A percentile compares a stretch with the other conserved stretches of the same genome.
Conservation (phyloP, 2,113 vertebrate species). For the Dromas ardeola region DNA sequence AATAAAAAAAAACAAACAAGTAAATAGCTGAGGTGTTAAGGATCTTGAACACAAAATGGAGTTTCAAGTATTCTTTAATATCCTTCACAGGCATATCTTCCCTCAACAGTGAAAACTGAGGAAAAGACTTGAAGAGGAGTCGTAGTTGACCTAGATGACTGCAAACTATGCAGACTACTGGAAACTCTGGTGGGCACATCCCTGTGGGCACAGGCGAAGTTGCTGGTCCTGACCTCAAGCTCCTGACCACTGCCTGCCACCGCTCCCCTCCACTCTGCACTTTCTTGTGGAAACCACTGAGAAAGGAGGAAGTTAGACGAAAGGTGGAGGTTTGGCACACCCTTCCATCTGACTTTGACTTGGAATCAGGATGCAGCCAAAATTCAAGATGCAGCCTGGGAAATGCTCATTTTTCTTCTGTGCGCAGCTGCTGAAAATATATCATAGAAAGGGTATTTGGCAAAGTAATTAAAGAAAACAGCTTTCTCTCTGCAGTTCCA, state of each 20-base stretch:
- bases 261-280: fast-evolving
- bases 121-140: background rate
- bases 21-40: background rate
- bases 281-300: background rate
- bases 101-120: background rate
- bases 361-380: background rate
- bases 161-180: background rate
- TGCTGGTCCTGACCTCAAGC: background rate
- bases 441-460: background rate
- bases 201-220: background rate
- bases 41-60: background rate
- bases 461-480: background rate
- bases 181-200: background rate
- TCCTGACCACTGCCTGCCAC: background rate
- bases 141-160: background rate
- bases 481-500: background rate
- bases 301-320: background rate
- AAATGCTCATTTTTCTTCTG: background rate
- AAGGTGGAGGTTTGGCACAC: background rate
- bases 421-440: background rate
- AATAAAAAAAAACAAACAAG: background rate
- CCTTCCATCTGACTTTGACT: background rate
- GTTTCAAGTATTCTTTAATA: background rate
- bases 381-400: background rate
- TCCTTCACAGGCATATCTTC: background rate